Percentiles rank a stretch among this genome's conserved stretches.
These are phyloP conservation scores for Myotis planiceps DNA, from an alignment of 2,797 vertebrate genomes.

Conservation along the genomic window DNA sequence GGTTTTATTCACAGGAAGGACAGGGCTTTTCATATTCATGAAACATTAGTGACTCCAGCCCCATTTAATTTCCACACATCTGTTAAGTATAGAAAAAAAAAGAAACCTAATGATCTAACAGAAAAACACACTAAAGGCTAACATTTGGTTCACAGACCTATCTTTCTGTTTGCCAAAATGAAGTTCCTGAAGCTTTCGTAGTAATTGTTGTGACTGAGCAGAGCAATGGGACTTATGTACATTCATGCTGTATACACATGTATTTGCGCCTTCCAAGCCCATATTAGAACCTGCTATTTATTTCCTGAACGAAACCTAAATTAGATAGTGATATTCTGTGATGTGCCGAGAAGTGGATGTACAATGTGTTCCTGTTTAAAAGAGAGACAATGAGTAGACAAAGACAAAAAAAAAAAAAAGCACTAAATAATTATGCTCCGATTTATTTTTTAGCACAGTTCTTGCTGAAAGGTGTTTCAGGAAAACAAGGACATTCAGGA, in stretches of 20 bases:
- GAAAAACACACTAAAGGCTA: constrained; percentile 71
- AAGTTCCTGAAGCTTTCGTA: constrained; percentile 64
- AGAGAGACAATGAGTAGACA: constrained; percentile 54
- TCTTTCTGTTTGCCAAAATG: constrained; percentile 68
- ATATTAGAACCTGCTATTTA: constrained; percentile 70
- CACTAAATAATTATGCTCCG: not conserved
- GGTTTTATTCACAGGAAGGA: constrained; percentile 64
- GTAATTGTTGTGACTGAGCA: constrained; percentile 69
- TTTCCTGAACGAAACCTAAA: constrained; percentile 69
- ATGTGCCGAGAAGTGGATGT: constrained; percentile 18
- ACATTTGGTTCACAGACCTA: constrained; percentile 80
- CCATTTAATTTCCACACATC: constrained; percentile 74
- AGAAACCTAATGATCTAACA: constrained; percentile 75
- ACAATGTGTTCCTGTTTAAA: constrained; percentile 62
- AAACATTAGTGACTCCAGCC: constrained; percentile 68
- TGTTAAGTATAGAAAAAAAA: constrained; percentile 70
- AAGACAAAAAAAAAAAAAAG: not conserved
- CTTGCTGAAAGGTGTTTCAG: constrained; percentile 51
- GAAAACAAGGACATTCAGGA: constrained; percentile 31
- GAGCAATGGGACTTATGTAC: constrained; percentile 48
- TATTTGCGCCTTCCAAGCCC: constrained; percentile 58
- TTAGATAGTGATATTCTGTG: constrained; percentile 43
- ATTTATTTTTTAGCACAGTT: constrained; percentile 50
- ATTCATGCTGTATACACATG: constrained; percentile 66
- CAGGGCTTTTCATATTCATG: constrained; percentile 72